Base-by-base conservation (phyloP, 2,797 vertebrate species). In the Denticeps clupeoides region DNA sequence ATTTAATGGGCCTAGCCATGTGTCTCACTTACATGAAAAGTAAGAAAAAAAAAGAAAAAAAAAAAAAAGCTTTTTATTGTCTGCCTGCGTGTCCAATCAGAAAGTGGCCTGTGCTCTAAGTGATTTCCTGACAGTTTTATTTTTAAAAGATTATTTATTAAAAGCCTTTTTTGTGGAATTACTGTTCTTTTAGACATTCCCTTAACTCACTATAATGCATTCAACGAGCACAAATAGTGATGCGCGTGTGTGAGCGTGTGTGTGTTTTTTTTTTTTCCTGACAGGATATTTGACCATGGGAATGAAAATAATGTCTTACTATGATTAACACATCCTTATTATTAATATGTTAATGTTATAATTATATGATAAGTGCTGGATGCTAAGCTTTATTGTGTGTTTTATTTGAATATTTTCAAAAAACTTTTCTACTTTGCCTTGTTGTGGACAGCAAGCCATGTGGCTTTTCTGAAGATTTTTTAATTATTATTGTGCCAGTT, bases 111-210 rank as follows among this genome's bases (percentile, higher is more conserved):
- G 71, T 64, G 71, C 63, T 68, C 64, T 73, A 70, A 67, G 69
- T 15, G 33, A 38, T 41, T 54, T 27, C 28, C 41, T 47, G 29
- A 52, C 45, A 41, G 64, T 77, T 79, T 72, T 59, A 75, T 79
- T 67, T 63, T 63, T 68, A 62, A 66, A 68, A 65, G 57, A 66
- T 68, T 84, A 83, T 85, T 85, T 84, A 87, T 87, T 85, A 71
- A 70, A 68, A 53, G 71, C 55, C 40, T 65, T 58, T 51, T 62
- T 47, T 60, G 60, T 63, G 58, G 55, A 71, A 64, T 68, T 56
- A 60, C 61, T 31, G 53, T 69, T 69, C 64, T 64, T 69, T 54
- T 73, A 77, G 60, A 80, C 75, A 73, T 73, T 77, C 78, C 65
- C 0, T 43, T 59, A 60, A 26, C 38, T 35, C 41, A 10, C 21